These are phyloP conservation scores for Philotrypesis tridentata DNA, from an alignment of 1,140 invertebrate genomes.

Conservation along the genomic window DNA sequence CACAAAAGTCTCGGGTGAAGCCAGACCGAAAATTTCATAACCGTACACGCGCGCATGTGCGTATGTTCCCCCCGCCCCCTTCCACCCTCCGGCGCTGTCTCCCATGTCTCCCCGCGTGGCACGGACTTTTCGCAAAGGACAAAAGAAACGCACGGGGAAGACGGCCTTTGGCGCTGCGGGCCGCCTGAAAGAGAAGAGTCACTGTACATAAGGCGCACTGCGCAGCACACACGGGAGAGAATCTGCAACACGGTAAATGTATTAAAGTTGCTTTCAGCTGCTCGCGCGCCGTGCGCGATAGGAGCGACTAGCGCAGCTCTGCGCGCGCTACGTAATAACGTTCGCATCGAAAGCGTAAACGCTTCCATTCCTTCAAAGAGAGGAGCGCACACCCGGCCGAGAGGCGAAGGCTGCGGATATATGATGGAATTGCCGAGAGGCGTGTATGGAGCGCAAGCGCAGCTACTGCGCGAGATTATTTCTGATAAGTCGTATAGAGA, in stretches of 20 bases:
- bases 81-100: too few relatives aligned
- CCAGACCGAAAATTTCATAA: too few relatives aligned
- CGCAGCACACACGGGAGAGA: too few relatives aligned
- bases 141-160: not conserved
- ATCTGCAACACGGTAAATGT: slow-evolving; percentile 21
- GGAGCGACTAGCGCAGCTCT: not conserved
- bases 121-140: not conserved
- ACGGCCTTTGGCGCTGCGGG: too few relatives aligned
- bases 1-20: too few relatives aligned
- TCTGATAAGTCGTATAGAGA: not conserved
- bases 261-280: slow-evolving; percentile 7
- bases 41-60: too few relatives aligned
- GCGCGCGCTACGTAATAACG: not conserved
- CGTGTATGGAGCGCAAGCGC: not conserved
- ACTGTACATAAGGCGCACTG: not conserved
- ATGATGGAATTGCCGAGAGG: not conserved
- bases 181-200: not conserved
- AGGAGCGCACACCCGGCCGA: too few relatives aligned
- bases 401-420: not conserved
- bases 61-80: too few relatives aligned
- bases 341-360: not conserved
- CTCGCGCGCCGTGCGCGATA: not conserved
- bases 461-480: not conserved
- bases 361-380: slow-evolving; percentile 13
- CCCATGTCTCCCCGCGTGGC: too few relatives aligned